Percentiles rank a stretch among this genome's conserved stretches.
Evolutionary conservation across 2,797 vertebrate species (phyloP).

Genomic region (Artibeus lituratus): DNA sequence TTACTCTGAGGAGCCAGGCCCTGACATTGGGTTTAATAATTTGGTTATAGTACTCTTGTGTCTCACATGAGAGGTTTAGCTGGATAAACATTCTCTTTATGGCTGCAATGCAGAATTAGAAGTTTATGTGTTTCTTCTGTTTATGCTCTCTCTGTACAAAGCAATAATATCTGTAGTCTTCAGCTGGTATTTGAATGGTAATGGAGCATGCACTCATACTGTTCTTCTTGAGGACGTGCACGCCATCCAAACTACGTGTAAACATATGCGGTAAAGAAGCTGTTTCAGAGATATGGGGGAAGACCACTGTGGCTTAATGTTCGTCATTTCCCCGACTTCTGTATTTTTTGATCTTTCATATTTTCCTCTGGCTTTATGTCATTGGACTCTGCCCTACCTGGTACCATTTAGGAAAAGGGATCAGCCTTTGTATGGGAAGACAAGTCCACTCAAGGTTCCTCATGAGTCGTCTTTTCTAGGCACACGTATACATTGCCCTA

Average conservation of each 20-base stretch:
- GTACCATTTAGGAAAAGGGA: not conserved
- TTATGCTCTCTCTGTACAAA: slow-evolving; percentile 24
- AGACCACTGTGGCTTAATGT: not conserved
- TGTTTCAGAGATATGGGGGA: not conserved
- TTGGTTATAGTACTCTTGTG: not conserved
- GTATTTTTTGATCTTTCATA: not conserved
- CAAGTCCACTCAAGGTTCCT: not conserved
- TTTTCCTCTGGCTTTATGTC: not conserved
- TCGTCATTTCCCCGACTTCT: not conserved
- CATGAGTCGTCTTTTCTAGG: not conserved
- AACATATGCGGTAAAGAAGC: not conserved
- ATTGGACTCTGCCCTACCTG: not conserved
- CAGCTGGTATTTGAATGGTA: slow-evolving; percentile 45
- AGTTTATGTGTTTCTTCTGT: slow-evolving; percentile 39
- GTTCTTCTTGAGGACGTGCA: not conserved
- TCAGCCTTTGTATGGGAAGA: not conserved
- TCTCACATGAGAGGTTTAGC: slow-evolving; percentile 23
- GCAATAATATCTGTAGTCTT: not conserved
- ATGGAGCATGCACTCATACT: not conserved
- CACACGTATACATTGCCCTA: not conserved
- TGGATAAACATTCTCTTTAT: slow-evolving; percentile 55
- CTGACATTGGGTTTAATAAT: not conserved
- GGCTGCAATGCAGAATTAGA: not conserved
- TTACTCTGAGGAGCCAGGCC: not conserved
- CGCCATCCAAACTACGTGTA: not conserved